Evolutionary conservation across 2,113 vertebrate genomes (phyloP), one percentile per base, ranked within the genome.

Genomic region (Chloebia gouldiae): DNA sequence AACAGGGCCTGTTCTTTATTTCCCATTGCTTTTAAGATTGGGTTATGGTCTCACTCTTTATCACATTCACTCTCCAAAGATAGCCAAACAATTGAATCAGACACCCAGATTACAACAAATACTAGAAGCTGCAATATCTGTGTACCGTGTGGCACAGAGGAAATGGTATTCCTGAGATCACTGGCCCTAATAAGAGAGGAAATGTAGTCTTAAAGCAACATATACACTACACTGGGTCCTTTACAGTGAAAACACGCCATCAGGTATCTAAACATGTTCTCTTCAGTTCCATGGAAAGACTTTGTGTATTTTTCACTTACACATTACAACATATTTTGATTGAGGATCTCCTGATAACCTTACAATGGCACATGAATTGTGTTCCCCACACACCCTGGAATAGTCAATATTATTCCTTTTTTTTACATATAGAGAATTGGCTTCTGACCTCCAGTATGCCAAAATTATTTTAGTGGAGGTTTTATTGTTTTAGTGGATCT

Each of bases 71-170:
- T 35, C 68, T 94, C 80, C 90, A 93, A 97, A 95, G 93, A 95
- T 88, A 96, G 88, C 60, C 90, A 88, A 92, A 50, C 85, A 96
- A 96, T 96, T 94, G 92, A 96, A 96, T 97, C 88, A 96, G 76
- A 78, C 57, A 93, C 53, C 56, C 23, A 85, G 64, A 92, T 93
- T 94, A 90, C 86, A 81, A 93, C 90, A 92, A 96, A 95, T 75
- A 71, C 75, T 81, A 47, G 87, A 90, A 93, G 92, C 76, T 0
- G 71, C 88, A 97, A 94, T 97, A 96, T 96, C 82, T 0, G 9
- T 68, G 56, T 24, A 71, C 51, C 44, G 75, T 92, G 93, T 84
- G 90, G 88, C 76, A 81, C 28, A 60, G 63, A 93, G 75, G 63
- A 96, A 96, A 96, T 69, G 51, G 82, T 64, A 75, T 95, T 96